Evolutionary conservation across 2,797 vertebrate genomes (phyloP).

Genomic region (Chelonia mydas): DNA sequence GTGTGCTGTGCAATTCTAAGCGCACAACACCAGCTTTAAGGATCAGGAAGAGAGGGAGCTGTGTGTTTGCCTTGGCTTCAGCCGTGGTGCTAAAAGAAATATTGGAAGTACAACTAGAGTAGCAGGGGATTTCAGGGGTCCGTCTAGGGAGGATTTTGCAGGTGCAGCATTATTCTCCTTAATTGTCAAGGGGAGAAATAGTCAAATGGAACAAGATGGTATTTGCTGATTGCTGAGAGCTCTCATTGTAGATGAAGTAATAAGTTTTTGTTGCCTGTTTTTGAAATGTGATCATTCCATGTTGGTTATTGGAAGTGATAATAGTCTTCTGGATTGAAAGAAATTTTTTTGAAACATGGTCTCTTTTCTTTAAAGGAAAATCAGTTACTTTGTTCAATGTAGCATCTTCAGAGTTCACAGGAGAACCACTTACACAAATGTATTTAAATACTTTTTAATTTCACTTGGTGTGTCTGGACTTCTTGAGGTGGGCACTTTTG

Average conservation of each 20-base stretch:
- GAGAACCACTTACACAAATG: background rate
- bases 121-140: background rate
- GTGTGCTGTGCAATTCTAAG: background rate
- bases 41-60: background rate
- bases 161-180: background rate
- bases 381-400: background rate
- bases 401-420: background rate
- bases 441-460: background rate
- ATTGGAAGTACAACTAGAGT: background rate
- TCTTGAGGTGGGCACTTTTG: background rate
- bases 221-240: background rate
- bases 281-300: background rate
- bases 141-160: background rate
- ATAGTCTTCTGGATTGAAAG: background rate
- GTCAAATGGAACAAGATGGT: background rate
- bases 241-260: rapidly evolving
- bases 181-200: background rate
- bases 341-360: background rate
- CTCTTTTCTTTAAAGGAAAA: background rate
- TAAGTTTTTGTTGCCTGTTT: background rate
- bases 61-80: constrained; percentile 12
- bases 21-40: background rate
- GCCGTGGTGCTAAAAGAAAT: background rate
- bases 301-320: background rate
- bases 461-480: background rate